Conservation (phyloP, 2,888 invertebrate genomes). For the Tubulanus polymorphus region DNA sequence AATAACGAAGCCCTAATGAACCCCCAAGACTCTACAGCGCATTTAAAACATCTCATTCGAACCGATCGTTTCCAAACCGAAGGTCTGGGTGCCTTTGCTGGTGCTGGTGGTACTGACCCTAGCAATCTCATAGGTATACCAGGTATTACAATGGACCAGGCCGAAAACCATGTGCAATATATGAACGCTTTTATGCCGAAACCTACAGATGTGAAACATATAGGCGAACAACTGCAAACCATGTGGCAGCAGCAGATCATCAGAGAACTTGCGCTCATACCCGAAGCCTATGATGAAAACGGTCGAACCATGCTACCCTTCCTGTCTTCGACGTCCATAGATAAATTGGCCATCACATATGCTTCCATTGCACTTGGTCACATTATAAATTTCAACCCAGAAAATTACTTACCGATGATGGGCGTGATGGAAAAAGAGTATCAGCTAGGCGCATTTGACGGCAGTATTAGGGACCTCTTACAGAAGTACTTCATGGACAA, state of each 20-base stretch:
- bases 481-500: background rate
- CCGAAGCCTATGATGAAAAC: background rate
- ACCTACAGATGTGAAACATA: conserved; percentile 1
- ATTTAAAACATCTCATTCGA: conserved; percentile 1
- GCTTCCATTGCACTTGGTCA: background rate
- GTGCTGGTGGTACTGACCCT: background rate
- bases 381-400: background rate
- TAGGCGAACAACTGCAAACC: background rate
- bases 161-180: conserved; percentile 1
- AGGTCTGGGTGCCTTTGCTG: background rate
- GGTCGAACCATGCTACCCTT: background rate
- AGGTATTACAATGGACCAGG: conserved; percentile 2
- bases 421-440: conserved; percentile 1
- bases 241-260: conserved; percentile 1
- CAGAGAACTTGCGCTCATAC: background rate
- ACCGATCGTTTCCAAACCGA: background rate
- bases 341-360: background rate
- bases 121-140: background rate
- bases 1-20: conserved; percentile 2
- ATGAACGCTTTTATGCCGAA: conserved; percentile 2
- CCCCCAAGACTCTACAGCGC: background rate
- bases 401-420: background rate
- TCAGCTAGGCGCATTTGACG: background rate
- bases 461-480: background rate
- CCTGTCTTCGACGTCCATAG: background rate